These are phyloP conservation scores for Dicentrarchus labrax DNA, from an alignment of 2,113 vertebrate genomes.

Conservation along the genomic window DNA sequence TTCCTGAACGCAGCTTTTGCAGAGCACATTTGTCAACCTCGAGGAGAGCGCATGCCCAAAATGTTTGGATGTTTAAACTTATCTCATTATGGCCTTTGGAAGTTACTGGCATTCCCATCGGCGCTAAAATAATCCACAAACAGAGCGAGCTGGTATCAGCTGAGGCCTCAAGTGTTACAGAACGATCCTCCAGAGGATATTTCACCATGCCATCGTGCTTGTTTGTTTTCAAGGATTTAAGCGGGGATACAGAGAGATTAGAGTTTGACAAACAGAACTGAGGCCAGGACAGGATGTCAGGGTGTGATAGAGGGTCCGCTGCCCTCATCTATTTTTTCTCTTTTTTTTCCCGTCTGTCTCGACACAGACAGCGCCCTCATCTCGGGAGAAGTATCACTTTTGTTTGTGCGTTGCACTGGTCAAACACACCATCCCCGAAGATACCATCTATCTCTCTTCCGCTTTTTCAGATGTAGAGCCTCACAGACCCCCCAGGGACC, in stretches of 20 bases:
- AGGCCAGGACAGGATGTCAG: slow-evolving; percentile 47
- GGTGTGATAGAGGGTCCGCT: slow-evolving; percentile 42
- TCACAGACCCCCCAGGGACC: slow-evolving; percentile 23
- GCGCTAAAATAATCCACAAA: slow-evolving; percentile 52
- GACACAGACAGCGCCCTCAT: slow-evolving; percentile 35
- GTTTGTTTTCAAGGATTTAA: slow-evolving; percentile 55
- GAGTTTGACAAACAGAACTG: slow-evolving; percentile 18
- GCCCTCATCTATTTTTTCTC: slow-evolving; percentile 8
- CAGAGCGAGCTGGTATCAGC: slow-evolving; percentile 3
- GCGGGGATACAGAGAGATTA: slow-evolving; percentile 13
- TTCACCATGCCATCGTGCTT: not conserved
- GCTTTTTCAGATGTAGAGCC: slow-evolving; percentile 38
- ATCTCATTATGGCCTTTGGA: slow-evolving; percentile 55
- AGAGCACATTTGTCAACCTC: slow-evolving; percentile 60
- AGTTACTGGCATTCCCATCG: slow-evolving; percentile 32
- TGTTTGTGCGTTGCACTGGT: slow-evolving; percentile 56
- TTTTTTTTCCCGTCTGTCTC: not conserved
- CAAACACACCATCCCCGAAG: slow-evolving; percentile 46
- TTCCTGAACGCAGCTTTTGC: slow-evolving; percentile 59
- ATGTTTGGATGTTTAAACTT: slow-evolving; percentile 68
- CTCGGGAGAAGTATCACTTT: slow-evolving; percentile 35
- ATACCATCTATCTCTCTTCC: slow-evolving; percentile 62
- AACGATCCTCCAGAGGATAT: not conserved
- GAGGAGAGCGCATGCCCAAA: slow-evolving; percentile 57
- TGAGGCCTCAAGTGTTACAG: not conserved